Conservation (phyloP, 35 echinoderm and acorn worm species). For the Acanthaster planci region DNA sequence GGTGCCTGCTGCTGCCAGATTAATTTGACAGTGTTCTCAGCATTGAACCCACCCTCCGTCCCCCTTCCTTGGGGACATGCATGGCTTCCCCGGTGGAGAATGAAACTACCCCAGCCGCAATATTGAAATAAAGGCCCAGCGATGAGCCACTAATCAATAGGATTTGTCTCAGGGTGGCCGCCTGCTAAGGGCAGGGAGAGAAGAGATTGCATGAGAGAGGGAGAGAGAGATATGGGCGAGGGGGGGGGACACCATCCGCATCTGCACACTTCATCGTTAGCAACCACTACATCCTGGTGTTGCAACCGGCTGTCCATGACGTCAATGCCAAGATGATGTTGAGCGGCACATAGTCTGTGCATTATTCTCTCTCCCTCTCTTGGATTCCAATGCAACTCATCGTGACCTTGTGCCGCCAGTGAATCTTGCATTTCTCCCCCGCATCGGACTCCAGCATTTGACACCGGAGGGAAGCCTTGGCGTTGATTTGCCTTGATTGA, state of each 20-base stretch:
- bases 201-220: background rate
- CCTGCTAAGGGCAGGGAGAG: background rate
- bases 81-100: background rate
- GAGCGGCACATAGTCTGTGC: background rate
- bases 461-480: too few relatives aligned
- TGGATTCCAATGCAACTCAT: too few relatives aligned
- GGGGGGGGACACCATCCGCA: background rate
- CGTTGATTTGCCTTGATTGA: background rate
- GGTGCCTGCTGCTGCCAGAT: background rate
- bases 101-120: background rate
- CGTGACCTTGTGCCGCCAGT: slow-evolving; percentile 8
- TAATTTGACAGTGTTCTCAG: background rate
- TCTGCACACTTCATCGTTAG: slow-evolving; percentile 7
- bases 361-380: background rate
- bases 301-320: background rate
- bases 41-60: background rate
- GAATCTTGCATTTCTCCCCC: background rate
- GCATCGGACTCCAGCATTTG: too few relatives aligned
- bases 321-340: slow-evolving; percentile 21
- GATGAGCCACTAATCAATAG: slow-evolving; percentile 33
- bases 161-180: slow-evolving; percentile 17
- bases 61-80: background rate
- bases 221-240: background rate
- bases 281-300: slow-evolving; percentile 5
- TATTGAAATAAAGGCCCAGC: background rate